Percentiles rank a stretch among this genome's conserved stretches.
Conservation (phyloP, 2,888 invertebrate genomes). For the Drosophila prostipennis region DNA sequence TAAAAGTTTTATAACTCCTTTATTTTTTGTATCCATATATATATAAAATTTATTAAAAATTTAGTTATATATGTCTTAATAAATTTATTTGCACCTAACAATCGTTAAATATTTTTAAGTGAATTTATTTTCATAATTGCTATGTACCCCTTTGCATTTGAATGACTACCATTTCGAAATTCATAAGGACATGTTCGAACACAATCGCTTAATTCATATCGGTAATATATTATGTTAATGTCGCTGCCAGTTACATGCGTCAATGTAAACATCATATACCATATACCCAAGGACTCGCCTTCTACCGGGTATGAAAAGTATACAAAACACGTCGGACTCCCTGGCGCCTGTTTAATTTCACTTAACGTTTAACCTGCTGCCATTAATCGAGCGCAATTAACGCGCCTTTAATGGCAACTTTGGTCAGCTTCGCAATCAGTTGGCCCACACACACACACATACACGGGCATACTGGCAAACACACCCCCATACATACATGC, state of each 20-base stretch:
- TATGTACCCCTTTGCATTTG: too few species aligned
- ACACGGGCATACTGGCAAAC: constrained; percentile 13
- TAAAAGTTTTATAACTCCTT: too few species aligned
- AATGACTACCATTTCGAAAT: not conserved
- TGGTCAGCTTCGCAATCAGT: constrained; percentile 35
- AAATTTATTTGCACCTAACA: too few species aligned
- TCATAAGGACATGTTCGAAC: not conserved
- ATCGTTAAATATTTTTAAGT: too few species aligned
- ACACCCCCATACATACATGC: constrained; percentile 44
- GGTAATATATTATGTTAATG: constrained; percentile 28
- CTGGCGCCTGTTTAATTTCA: constrained; percentile 75
- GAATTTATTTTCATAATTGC: too few species aligned
- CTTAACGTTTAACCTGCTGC: constrained; percentile 78
- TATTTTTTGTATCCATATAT: too few species aligned
- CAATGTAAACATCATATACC: not conserved
- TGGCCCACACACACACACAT: constrained; percentile 18
- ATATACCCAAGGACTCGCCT: constrained; percentile 7
- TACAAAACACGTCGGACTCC: constrained; percentile 43
- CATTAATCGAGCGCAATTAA: constrained; percentile 79
- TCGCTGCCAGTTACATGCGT: constrained; percentile 20
- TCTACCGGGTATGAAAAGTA: constrained; percentile 34
- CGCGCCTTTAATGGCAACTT: constrained; percentile 68
- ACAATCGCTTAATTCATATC: constrained; percentile 2
- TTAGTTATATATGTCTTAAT: too few species aligned
- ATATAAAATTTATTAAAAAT: too few species aligned